Evolutionary conservation across 2,797 vertebrate genomes (phyloP).

Genomic region (Podargus strigoides): DNA sequence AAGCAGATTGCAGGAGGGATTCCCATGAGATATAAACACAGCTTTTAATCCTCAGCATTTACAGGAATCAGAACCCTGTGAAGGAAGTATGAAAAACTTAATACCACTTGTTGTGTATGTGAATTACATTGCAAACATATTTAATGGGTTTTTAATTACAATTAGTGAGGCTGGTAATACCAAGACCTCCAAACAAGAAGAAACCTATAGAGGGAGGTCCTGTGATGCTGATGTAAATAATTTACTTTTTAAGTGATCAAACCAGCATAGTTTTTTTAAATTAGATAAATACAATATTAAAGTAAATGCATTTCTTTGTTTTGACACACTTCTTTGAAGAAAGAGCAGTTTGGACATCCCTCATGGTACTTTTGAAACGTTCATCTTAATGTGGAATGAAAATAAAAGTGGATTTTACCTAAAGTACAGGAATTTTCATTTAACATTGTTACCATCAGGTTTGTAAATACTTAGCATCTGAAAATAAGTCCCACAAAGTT

Average conservation of each 20-base stretch:
- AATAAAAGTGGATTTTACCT: background rate
- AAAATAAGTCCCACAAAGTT: background rate
- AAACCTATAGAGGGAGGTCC: background rate
- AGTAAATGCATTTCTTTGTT: background rate
- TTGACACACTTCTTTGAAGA: background rate
- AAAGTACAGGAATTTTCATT: background rate
- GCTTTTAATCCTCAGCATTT: background rate
- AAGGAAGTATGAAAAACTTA: background rate
- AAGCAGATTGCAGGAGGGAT: background rate
- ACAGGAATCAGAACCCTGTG: background rate
- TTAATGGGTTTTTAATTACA: background rate
- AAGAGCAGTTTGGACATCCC: background rate
- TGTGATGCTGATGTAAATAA: background rate
- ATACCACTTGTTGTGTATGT: background rate
- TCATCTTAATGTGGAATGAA: background rate
- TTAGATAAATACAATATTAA: background rate
- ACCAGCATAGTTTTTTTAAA: rapidly evolving
- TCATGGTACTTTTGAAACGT: background rate
- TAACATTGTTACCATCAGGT: background rate
- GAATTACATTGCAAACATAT: background rate
- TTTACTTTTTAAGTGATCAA: background rate
- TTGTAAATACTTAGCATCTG: background rate
- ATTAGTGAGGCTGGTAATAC: background rate
- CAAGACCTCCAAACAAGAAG: background rate
- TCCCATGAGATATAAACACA: background rate